These are phyloP conservation scores for Unio delphinus DNA, from an alignment of 2,888 invertebrate species.

Conservation along the genomic window DNA sequence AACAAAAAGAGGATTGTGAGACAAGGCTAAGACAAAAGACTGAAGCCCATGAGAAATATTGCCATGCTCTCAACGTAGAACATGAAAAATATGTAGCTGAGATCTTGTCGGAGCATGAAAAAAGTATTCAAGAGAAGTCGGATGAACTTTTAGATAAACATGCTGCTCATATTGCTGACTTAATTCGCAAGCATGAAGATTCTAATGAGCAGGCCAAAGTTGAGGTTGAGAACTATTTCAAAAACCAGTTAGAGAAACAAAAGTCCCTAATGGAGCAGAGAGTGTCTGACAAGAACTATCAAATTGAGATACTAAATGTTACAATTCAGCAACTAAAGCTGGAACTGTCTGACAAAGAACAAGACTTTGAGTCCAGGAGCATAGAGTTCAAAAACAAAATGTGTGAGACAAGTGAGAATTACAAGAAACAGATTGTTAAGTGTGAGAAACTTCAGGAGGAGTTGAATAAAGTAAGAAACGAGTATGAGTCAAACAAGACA, in stretches of 20 bases:
- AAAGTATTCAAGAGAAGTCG: conserved; percentile 43
- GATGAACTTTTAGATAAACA: conserved; percentile 43
- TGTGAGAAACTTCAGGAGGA: conserved; percentile 52
- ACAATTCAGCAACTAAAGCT: conserved; percentile 29
- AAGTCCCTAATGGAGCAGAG: conserved; percentile 46
- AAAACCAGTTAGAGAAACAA: conserved; percentile 45
- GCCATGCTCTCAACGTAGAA: conserved; percentile 25
- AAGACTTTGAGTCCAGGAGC: conserved; percentile 31
- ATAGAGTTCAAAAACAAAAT: conserved; percentile 40
- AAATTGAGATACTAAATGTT: conserved; percentile 32
- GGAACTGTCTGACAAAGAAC: conserved; percentile 37
- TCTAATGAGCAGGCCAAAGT: conserved; percentile 35
- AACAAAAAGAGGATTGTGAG: conserved; percentile 30
- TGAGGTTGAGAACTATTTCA: conserved; percentile 53
- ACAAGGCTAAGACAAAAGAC: conserved; percentile 73
- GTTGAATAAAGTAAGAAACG: conserved; percentile 50
- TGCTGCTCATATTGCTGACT: conserved; percentile 44
- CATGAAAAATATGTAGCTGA: conserved; percentile 73
- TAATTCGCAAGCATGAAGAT: conserved; percentile 47
- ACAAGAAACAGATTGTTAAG: conserved; percentile 40
- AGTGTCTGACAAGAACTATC: conserved; percentile 48
- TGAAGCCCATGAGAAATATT: conserved; percentile 16
- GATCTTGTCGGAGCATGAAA: conserved; percentile 77
- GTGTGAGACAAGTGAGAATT: conserved; percentile 27
- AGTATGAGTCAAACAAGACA: conserved; percentile 22